Conservation (phyloP, 2,113 vertebrate genomes). For the Stegastes partitus region DNA sequence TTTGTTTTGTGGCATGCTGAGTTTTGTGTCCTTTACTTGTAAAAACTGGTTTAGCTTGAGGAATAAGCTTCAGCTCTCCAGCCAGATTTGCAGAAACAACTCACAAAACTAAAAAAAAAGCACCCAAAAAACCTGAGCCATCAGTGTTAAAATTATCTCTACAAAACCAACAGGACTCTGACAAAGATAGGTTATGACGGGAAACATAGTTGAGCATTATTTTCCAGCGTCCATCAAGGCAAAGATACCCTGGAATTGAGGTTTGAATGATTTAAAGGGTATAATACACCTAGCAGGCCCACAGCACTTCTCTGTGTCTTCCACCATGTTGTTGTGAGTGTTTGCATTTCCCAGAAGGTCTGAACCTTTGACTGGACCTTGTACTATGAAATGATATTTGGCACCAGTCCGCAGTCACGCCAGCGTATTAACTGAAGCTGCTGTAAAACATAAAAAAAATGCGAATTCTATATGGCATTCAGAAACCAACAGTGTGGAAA, state of each 20-base stretch:
- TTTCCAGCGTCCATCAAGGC: slow-evolving; percentile 53
- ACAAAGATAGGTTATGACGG: slow-evolving; percentile 39
- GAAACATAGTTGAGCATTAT: slow-evolving; percentile 13
- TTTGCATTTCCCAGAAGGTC: slow-evolving; percentile 32
- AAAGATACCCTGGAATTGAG: slow-evolving; percentile 43
- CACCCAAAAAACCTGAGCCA: background rate
- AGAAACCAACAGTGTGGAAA: background rate
- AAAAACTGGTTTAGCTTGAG: background rate
- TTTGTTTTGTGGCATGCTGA: slow-evolving; percentile 5
- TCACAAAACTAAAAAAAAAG: background rate
- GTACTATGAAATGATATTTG: slow-evolving; percentile 13
- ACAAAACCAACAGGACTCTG: background rate
- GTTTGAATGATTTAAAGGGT: slow-evolving; percentile 71
- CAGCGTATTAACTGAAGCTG: slow-evolving; percentile 4
- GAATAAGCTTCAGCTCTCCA: fast-evolving
- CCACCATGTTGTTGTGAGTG: slow-evolving; percentile 56
- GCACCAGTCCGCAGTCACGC: slow-evolving; percentile 5
- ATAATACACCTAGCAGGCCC: slow-evolving; percentile 40
- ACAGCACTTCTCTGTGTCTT: slow-evolving; percentile 22
- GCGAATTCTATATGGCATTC: background rate
- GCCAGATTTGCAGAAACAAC: background rate
- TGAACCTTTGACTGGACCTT: background rate
- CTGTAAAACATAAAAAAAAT: background rate
- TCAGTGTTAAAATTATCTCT: background rate
- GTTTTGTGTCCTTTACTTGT: background rate